Evolutionary conservation across 1,140 invertebrate genomes (phyloP).

Genomic region (Pachyrhynchus sulphureomaculatus): DNA sequence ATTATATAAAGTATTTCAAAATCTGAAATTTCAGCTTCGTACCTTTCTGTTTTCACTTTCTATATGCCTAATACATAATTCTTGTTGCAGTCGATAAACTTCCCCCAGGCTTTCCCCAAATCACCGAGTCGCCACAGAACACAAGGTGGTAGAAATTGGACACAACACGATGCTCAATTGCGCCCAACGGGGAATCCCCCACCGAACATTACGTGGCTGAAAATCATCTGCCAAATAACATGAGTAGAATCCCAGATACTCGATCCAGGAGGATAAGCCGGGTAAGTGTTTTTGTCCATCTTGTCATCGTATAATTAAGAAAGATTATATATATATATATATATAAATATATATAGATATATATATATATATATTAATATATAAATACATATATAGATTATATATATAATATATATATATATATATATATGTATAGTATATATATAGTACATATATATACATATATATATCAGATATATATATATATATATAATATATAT

Average conservation of each 20-base stretch:
- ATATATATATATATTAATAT: too few species aligned
- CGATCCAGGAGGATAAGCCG: conserved; percentile 72
- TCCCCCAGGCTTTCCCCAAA: conserved; percentile 88
- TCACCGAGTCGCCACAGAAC: conserved; percentile 76
- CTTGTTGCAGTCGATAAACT: conserved; percentile 77
- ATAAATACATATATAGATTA: too few species aligned
- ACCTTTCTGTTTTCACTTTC: too few species aligned
- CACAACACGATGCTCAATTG: conserved; percentile 86
- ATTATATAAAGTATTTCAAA: background rate
- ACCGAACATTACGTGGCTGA: conserved; percentile 89
- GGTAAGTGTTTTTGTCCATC: conserved; percentile 61
- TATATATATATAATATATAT: too few species aligned
- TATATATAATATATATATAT: too few species aligned
- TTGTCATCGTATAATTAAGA: too few species aligned
- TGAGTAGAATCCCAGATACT: conserved; percentile 81
- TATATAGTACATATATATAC: too few species aligned
- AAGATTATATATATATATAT: too few species aligned
- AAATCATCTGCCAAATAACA: conserved; percentile 84
- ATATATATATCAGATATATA: too few species aligned
- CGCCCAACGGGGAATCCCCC: conserved; percentile 81
- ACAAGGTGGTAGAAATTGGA: conserved; percentile 95
- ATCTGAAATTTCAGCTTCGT: too few species aligned
- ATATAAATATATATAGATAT: too few species aligned
- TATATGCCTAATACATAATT: conserved; percentile 34
- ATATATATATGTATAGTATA: too few species aligned